Evolutionary conservation across 2,888 invertebrate genomes (phyloP).

Genomic region (Cyclophora punctaria): DNA sequence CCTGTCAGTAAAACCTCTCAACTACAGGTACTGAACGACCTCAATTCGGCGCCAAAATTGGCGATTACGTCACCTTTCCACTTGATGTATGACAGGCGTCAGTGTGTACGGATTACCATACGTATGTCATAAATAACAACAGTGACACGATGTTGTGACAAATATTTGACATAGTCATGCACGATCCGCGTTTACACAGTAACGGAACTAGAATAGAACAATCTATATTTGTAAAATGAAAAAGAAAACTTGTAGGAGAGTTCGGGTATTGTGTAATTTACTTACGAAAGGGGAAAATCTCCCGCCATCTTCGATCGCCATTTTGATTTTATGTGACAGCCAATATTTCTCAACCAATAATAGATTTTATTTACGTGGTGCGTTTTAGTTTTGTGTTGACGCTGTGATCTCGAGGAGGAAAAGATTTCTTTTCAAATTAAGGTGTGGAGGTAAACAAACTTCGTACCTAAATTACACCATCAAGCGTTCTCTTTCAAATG

Average conservation of each 20-base stretch:
- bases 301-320: too few relatives aligned
- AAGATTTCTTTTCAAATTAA: constrained; percentile 7
- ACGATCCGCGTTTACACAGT: constrained; percentile 2
- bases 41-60: too few relatives aligned
- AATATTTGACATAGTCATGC: constrained; percentile 22
- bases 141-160: constrained; percentile 34
- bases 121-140: constrained; percentile 46
- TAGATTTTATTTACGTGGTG: too few relatives aligned
- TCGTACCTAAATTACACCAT: constrained; percentile 58
- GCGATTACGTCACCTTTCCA: neutral
- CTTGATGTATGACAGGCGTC: neutral
- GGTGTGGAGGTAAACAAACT: constrained; percentile 29
- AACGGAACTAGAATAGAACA: too few relatives aligned
- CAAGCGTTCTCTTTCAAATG: constrained; percentile 52
- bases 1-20: constrained; percentile 7
- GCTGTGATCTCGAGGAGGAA: too few relatives aligned
- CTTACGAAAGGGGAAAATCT: too few relatives aligned
- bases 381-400: too few relatives aligned
- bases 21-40: neutral
- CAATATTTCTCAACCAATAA: too few relatives aligned
- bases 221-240: too few relatives aligned
- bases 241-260: too few relatives aligned
- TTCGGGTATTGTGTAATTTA: too few relatives aligned
- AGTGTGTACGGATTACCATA: constrained; percentile 42
- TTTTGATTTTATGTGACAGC: too few relatives aligned